Base-by-base conservation (phyloP, 2,797 vertebrate species). In the Telmatherina bonti region DNA sequence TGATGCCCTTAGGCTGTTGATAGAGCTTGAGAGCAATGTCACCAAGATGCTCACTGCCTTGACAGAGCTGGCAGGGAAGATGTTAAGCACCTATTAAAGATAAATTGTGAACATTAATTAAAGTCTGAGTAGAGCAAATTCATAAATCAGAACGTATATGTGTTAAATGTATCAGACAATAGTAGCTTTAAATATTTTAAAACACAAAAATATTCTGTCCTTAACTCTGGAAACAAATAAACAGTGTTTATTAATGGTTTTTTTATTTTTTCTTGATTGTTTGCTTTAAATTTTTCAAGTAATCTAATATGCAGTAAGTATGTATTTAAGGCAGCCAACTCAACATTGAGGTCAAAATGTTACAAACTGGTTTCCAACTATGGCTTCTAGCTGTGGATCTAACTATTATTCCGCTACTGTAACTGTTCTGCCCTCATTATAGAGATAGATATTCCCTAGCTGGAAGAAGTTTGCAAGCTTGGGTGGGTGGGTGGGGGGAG, bases 31-130 rank as follows among this genome's bases (percentile, higher is more conserved):
- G 69, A 99, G 69, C 70, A 96, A 80, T 12, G 92, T 88, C 76
- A 96, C 70, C 35, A 96, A 74, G 89, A 98, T 68, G 29, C 94
- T 94, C 33, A 93, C 91, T 12, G 93, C 81, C 56, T 89, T 90
- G 24, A 96, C 78, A 22, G 96, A 96, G 82, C 96, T 97, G 38
- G 95, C 94, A 2, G 97, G 97, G 71, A 95, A 98, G 79, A 91
- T 91, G 67, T 89, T 95, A 54, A 96, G 84, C 13, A 99, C 86
- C 92, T 93, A 36, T 43, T 1, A 22, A 61, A 16, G 6, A 83
- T 1, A 76, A 4, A 63, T 22, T n/a, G 13, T 41, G 15, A 45
- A 43, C 10, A 33, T 59, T 61, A 33, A 26, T 68, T 56, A 9
- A 41, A n/a, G 35, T 16, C 16, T 18, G 18, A 29, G 9, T 15